Evolutionary conservation across 2,797 vertebrate genomes (phyloP).

Genomic region (Petrocephalus schoutedeni): DNA sequence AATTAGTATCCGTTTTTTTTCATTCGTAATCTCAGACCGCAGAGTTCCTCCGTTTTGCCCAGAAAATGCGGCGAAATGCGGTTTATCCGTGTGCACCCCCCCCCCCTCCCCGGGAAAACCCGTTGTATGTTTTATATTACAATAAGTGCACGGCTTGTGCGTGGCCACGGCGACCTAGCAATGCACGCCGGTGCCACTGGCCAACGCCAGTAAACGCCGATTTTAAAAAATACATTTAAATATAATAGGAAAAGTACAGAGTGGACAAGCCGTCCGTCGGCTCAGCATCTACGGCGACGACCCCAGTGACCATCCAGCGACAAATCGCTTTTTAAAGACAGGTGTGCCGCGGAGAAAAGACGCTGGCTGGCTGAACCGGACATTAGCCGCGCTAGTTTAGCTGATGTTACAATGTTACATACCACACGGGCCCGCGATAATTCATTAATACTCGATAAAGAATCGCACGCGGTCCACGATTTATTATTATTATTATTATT

Average conservation of each 20-base stretch:
- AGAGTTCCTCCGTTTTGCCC: background rate
- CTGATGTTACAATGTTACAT: background rate
- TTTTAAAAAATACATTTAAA: background rate
- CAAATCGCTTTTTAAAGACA: background rate
- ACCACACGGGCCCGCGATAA: background rate
- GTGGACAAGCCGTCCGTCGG: background rate
- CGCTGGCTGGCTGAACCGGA: background rate
- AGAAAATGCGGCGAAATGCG: slow-evolving; percentile 7
- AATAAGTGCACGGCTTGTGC: background rate
- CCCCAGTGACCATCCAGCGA: background rate
- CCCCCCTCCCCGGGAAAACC: background rate
- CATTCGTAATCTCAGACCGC: background rate
- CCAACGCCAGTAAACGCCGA: background rate
- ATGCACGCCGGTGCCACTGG: background rate
- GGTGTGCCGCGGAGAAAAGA: background rate
- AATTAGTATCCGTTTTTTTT: background rate
- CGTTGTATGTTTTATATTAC: background rate
- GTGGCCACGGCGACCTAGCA: background rate
- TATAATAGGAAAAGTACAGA: background rate
- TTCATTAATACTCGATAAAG: background rate
- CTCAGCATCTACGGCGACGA: background rate
- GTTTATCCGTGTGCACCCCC: background rate
- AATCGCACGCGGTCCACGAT: background rate
- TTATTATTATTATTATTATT: background rate
- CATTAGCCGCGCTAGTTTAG: background rate